phyloP scores from a whole-genome alignment of 2,888 invertebrate species.

The Stegophylla sp. region DNA sequence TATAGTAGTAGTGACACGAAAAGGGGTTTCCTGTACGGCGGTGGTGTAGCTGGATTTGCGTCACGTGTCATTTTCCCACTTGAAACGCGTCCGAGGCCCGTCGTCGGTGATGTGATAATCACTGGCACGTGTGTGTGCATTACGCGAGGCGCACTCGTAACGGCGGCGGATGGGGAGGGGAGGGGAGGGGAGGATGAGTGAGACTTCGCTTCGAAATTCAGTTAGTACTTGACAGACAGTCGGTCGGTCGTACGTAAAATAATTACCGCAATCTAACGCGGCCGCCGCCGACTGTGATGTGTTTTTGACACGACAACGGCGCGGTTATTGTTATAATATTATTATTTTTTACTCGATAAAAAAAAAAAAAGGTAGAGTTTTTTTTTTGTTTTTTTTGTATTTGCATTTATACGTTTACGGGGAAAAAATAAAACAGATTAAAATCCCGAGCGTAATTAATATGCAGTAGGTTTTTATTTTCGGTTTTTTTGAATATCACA shows the following conservation, averaged over 20 bases:
- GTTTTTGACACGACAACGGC: slow-evolving; percentile 19
- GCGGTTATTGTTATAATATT: neutral
- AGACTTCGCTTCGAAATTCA: slow-evolving; percentile 39
- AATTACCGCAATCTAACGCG: slow-evolving; percentile 33
- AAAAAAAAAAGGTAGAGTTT: too few species aligned
- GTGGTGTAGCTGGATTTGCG: slow-evolving; percentile 30
- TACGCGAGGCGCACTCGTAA: slow-evolving; percentile 37
- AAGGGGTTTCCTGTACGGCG: slow-evolving; percentile 24
- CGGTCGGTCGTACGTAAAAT: slow-evolving; percentile 39
- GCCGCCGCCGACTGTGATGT: slow-evolving; percentile 3
- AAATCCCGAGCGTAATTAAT: slow-evolving; percentile 3
- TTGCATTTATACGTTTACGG: neutral
- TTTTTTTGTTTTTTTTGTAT: neutral
- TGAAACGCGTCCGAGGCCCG: slow-evolving; percentile 40
- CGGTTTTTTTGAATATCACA: too few species aligned
- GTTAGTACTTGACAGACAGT: slow-evolving; percentile 55
- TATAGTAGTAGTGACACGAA: slow-evolving; percentile 16
- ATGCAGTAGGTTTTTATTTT: too few species aligned
- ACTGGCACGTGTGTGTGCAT: slow-evolving; percentile 56
- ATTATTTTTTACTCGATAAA: neutral
- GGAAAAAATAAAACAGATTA: neutral
- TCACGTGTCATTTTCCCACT: slow-evolving; percentile 55
- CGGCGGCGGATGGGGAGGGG: neutral
- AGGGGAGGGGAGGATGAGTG: neutral
- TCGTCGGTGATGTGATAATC: slow-evolving; percentile 49